Evolutionary conservation across 2,888 invertebrate species (phyloP).

Genomic region (Perizoma flavofasciatum): DNA sequence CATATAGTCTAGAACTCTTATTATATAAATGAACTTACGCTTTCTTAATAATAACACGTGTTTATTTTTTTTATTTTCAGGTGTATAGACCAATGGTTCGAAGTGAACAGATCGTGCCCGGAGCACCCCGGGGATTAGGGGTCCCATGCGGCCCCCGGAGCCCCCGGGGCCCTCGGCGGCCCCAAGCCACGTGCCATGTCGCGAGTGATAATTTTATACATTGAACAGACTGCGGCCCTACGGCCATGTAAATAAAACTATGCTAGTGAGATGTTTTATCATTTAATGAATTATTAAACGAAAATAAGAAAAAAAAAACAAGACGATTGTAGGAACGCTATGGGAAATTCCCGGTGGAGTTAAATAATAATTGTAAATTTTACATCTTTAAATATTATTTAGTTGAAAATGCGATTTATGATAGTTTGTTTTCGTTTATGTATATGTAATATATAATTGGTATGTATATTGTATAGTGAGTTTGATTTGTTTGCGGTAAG

Average conservation of each 20-base stretch:
- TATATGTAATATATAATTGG: slow-evolving; percentile 56
- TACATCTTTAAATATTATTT: slow-evolving; percentile 62
- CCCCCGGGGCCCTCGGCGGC: slow-evolving; percentile 26
- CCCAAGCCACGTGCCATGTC: slow-evolving; percentile 59
- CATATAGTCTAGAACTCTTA: no score
- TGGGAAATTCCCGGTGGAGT: slow-evolving; percentile 70
- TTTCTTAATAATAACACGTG: slow-evolving; percentile 5
- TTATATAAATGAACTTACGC: no score
- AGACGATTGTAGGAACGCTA: slow-evolving; percentile 69
- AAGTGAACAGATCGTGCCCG: slow-evolving; percentile 99
- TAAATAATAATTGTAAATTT: slow-evolving; percentile 65
- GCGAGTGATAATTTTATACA: slow-evolving; percentile 78
- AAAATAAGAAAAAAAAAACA: slow-evolving; percentile 64
- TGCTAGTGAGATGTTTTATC: slow-evolving; percentile 81
- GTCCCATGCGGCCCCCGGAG: slow-evolving; percentile 21
- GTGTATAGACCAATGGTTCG: slow-evolving; percentile 99
- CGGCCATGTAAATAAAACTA: slow-evolving; percentile 74
- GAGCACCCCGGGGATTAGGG: slow-evolving; percentile 98
- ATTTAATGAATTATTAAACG: slow-evolving; percentile 64
- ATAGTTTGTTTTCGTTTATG: slow-evolving; percentile 61
- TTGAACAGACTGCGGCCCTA: slow-evolving; percentile 72
- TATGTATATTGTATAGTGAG: slow-evolving; percentile 53
- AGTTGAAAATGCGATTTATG: slow-evolving; percentile 55
- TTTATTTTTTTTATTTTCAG: slow-evolving; percentile 83
- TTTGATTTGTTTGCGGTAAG: slow-evolving; percentile 46